Evolutionary conservation across 2,888 invertebrate genomes (phyloP).

Genomic region (Dryococelus australis): DNA sequence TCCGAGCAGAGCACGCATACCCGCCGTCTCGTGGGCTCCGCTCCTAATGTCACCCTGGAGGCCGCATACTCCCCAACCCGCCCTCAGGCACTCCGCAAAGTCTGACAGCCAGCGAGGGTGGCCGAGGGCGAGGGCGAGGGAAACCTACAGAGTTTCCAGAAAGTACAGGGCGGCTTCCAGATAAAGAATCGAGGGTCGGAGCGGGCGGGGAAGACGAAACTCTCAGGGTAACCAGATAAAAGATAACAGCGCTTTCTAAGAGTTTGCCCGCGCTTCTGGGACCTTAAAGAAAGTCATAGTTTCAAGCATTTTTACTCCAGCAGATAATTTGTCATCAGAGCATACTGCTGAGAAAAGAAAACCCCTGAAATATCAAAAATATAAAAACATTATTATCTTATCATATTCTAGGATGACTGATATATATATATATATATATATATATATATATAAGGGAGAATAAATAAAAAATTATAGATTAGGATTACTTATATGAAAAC

Average conservation of each 20-base stretch:
- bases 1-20: too few relatives aligned
- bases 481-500: too few relatives aligned
- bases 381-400: too few relatives aligned
- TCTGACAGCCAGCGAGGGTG: background rate
- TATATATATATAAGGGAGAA: too few relatives aligned
- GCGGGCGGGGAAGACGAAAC: background rate
- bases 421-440: too few relatives aligned
- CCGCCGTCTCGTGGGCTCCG: too few relatives aligned
- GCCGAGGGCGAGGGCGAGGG: background rate
- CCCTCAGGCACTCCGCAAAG: background rate
- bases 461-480: too few relatives aligned
- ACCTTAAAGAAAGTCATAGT: background rate
- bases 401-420: too few relatives aligned
- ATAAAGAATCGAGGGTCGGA: conserved; percentile 17
- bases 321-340: conserved; percentile 11
- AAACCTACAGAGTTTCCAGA: background rate
- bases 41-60: conserved; percentile 28
- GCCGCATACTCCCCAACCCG: background rate
- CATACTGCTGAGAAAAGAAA: background rate
- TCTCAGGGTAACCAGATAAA: conserved; percentile 18
- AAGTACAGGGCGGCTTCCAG: background rate
- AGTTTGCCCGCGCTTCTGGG: background rate
- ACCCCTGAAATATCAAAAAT: background rate
- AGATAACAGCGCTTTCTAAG: conserved; percentile 13
- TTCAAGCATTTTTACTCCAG: background rate